phyloP scores from a whole-genome alignment of 2,888 invertebrate genomes.

The Scotopteryx bipunctaria region DNA sequence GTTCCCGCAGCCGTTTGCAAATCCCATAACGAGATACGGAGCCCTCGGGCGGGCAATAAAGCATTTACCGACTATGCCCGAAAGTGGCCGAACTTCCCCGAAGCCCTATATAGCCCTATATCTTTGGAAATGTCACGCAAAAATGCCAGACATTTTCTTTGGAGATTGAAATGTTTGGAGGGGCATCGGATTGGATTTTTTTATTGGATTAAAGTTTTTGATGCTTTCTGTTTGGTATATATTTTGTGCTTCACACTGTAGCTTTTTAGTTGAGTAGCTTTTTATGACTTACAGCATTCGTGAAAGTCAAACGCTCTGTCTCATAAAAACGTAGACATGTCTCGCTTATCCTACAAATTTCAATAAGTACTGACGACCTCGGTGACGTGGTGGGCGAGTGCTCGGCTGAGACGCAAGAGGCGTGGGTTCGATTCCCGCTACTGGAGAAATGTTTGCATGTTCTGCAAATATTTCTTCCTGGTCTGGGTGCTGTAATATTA shows the following conservation, averaged over 20 bases:
- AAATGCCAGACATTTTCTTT: constrained; percentile 36
- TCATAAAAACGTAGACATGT: no score
- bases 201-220: constrained; percentile 43
- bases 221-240: constrained; percentile 13
- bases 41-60: constrained; percentile 45
- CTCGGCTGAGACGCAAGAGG: no score
- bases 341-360: neutral
- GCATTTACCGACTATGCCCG: constrained; percentile 42
- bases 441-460: no score
- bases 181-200: constrained; percentile 46
- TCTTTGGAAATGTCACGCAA: constrained; percentile 23
- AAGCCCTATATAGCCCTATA: constrained; percentile 35
- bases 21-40: constrained; percentile 41
- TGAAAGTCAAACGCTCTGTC: neutral
- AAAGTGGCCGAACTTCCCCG: constrained; percentile 39
- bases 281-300: neutral
- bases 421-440: no score
- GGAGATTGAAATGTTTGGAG: constrained; percentile 52
- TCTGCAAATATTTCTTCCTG: no score
- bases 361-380: no score
- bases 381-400: no score
- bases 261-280: neutral
- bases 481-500: no score
- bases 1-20: constrained; percentile 25
- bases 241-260: neutral